phyloP scores from a whole-genome alignment of 2,113 vertebrate species.

The Patagioenas fasciata region DNA sequence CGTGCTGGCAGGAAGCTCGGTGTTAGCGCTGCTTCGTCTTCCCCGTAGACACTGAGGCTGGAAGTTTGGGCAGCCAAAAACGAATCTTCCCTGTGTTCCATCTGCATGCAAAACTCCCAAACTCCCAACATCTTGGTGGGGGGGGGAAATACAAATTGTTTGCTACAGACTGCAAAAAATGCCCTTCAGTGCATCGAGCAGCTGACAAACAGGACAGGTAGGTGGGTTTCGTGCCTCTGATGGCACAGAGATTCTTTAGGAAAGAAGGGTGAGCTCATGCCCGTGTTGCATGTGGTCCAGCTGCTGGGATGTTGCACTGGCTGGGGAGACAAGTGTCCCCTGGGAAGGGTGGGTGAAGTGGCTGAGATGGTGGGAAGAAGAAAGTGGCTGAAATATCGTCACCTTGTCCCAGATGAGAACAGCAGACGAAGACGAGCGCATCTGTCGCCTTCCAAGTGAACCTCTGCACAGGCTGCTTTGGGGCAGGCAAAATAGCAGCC shows the following conservation, averaged over 20 bases:
- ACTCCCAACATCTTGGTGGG: rapidly evolving
- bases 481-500: background rate
- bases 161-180: background rate
- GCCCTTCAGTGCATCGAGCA: background rate
- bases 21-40: background rate
- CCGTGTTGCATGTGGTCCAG: background rate
- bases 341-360: background rate
- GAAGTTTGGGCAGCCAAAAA: background rate
- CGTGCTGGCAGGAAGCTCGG: background rate
- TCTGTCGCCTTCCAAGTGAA: background rate
- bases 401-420: background rate
- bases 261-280: background rate
- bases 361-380: background rate
- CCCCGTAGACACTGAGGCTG: background rate
- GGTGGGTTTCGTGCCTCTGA: background rate
- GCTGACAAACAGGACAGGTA: background rate
- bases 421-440: background rate
- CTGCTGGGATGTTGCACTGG: background rate
- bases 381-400: background rate
- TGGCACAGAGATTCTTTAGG: background rate
- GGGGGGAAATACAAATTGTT: rapidly evolving
- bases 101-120: background rate
- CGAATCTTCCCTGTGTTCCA: background rate
- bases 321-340: rapidly evolving
- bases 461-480: background rate